Base-by-base conservation (phyloP, 2,113 vertebrate genomes). In the Campylorhamphus procurvoides region DNA sequence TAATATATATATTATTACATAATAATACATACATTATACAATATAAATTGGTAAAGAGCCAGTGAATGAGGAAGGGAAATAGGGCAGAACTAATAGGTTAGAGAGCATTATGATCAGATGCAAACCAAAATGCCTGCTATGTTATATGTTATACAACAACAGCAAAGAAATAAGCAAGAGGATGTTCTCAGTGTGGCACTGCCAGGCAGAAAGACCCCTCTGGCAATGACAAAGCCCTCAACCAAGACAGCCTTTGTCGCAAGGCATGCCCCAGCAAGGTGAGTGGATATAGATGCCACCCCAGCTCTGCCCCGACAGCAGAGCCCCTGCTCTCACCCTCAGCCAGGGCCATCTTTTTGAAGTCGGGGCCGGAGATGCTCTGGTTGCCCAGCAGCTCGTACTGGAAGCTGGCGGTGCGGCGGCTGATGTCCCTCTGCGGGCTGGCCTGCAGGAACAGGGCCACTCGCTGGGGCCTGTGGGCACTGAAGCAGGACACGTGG, bases 401-500 rank as follows among this genome's bases (percentile, higher is more conserved):
- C 91, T 97, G 98, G 97, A 98, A 98, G 66, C 98, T 96, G 94
- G 98, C 97, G 1, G 58, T 87, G n/a, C 96, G 95, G 67, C 96
- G 96, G 90, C 96, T 93, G 95, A 98, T 95, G 58, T 96, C 97
- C 33, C 81, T 93, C 78, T 97, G 98, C 3, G 96, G 98, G 53
- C 95, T 97, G 84, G 98, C 98, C 94, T 98, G 98, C 52, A 98
- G 97, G 96, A 98, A 98, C n/a, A 99, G 93, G 19, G 96, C 98
- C 11, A 98, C 97, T 63, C 89, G 76, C 5, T 94, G 97, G 0
- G 95, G 90, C 0, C 64, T 93, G 14, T 95, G 96, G 11, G 96
- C 95, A 4, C 97, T 96, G 92, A 98, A 98, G 91, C 98, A 98
- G 83, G 97, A 96, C 50, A 98, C 98, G 12, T 90, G 97, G 58